These are phyloP conservation scores for Solea solea DNA, from an alignment of 2,113 vertebrate species.

Conservation along the genomic window DNA sequence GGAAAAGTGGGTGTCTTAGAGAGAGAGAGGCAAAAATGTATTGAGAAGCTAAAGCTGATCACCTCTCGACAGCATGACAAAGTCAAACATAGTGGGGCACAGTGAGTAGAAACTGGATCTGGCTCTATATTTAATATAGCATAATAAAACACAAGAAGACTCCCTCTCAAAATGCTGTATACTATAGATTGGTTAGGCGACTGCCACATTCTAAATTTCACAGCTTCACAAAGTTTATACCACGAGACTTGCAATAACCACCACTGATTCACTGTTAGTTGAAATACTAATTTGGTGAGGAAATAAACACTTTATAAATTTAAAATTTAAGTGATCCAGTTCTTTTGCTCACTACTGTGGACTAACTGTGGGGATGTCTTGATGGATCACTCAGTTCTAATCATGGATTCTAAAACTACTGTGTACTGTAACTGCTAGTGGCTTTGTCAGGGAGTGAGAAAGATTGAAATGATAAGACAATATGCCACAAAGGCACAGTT, in stretches of 20 bases:
- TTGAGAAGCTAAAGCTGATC: conserved; percentile 75
- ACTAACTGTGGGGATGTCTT: conserved; percentile 7
- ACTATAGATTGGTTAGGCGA: conserved; percentile 3
- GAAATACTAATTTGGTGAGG: too few relatives aligned
- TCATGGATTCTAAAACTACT: conserved; percentile 22
- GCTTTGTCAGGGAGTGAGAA: conserved; percentile 11
- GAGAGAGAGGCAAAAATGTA: conserved; percentile 59
- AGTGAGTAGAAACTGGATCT: conserved; percentile 56
- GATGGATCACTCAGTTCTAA: conserved; percentile 19
- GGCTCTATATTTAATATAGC: conserved; percentile 48
- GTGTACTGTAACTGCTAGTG: conserved; percentile 6
- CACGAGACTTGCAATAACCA: too few relatives aligned
- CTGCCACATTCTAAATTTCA: too few relatives aligned
- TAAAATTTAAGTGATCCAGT: too few relatives aligned
- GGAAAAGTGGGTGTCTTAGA: conserved; percentile 70
- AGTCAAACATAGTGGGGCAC: conserved; percentile 72
- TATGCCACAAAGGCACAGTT: background rate
- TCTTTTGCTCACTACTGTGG: background rate
- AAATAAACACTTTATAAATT: too few relatives aligned
- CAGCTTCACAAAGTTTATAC: too few relatives aligned
- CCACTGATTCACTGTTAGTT: too few relatives aligned
- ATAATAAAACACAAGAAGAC: conserved; percentile 34
- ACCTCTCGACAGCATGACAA: conserved; percentile 68
- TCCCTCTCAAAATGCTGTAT: conserved; percentile 17
- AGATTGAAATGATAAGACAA: conserved; percentile 4